Percentiles rank a stretch among this genome's conserved stretches.
Conservation (phyloP, 2,888 invertebrate species). For the Pyrrhosoma nymphula region DNA sequence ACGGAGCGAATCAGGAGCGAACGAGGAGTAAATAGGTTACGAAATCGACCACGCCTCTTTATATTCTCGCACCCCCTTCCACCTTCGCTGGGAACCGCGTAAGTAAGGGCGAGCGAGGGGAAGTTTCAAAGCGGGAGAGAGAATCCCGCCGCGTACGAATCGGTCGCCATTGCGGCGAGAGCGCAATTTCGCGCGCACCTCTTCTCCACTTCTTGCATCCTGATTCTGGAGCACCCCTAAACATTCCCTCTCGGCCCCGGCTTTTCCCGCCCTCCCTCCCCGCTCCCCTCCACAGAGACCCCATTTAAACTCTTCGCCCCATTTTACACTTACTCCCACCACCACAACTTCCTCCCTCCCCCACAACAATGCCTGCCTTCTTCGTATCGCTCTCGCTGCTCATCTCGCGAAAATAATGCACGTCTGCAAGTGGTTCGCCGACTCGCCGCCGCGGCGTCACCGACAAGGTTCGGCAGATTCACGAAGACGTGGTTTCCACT, state of each 20-base stretch:
- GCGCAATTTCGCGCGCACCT: background rate
- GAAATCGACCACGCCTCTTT: constrained; percentile 14
- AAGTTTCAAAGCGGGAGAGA: background rate
- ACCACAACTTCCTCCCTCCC: background rate
- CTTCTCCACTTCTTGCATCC: background rate
- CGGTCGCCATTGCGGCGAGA: background rate
- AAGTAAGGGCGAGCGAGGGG: background rate
- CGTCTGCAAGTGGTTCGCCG: constrained; percentile 17
- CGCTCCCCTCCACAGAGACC: background rate
- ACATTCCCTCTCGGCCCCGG: constrained; percentile 4
- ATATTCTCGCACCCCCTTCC: background rate
- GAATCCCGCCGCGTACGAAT: background rate
- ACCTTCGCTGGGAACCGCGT: background rate
- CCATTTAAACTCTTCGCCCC: background rate
- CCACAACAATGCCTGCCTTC: background rate
- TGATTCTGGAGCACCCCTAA: constrained; percentile 26
- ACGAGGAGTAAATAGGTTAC: background rate
- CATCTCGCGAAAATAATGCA: background rate
- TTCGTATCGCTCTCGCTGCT: background rate
- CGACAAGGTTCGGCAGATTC: background rate
- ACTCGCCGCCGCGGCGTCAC: constrained; percentile 28
- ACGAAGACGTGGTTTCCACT: background rate
- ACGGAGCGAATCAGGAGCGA: background rate
- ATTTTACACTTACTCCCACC: background rate
- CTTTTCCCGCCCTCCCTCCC: background rate